Evolutionary conservation across 2,888 invertebrate species (phyloP).

Genomic region (Stenoptilia bipunctidactyla): DNA sequence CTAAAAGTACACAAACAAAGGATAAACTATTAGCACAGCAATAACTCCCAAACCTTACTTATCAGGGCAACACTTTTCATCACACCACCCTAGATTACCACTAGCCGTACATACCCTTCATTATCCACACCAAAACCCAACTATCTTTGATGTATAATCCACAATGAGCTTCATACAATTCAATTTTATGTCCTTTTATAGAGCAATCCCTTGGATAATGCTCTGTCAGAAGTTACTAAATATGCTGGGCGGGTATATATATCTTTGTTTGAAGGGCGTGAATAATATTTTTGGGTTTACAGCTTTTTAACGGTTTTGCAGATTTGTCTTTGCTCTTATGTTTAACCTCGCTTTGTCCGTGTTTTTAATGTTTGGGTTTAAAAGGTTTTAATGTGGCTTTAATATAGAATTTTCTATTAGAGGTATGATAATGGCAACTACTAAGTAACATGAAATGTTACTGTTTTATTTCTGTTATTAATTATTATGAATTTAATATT

Average conservation of each 20-base stretch:
- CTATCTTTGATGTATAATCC: slow-evolving; percentile 46
- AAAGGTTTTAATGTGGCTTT: too few relatives aligned
- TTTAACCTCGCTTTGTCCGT: neutral
- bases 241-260: slow-evolving; percentile 20
- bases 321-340: slow-evolving; percentile 3
- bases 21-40: neutral
- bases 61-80: too few relatives aligned
- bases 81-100: too few relatives aligned
- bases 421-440: too few relatives aligned
- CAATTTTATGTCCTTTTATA: slow-evolving; percentile 38
- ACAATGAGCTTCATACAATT: slow-evolving; percentile 34
- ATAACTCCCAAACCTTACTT: neutral
- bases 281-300: slow-evolving; percentile 18
- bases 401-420: too few relatives aligned
- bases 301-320: slow-evolving; percentile 3
- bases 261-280: slow-evolving; percentile 11
- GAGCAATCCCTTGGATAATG: slow-evolving; percentile 15
- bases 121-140: slow-evolving; percentile 40
- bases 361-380: neutral
- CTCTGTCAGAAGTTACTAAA: slow-evolving; percentile 3
- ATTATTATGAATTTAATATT: too few relatives aligned
- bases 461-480: too few relatives aligned
- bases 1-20: too few relatives aligned
- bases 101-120: slow-evolving; percentile 35
- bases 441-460: too few relatives aligned